These are phyloP conservation scores for Drosophila auraria DNA, from an alignment of 1,140 invertebrate species.

Conservation along the genomic window DNA sequence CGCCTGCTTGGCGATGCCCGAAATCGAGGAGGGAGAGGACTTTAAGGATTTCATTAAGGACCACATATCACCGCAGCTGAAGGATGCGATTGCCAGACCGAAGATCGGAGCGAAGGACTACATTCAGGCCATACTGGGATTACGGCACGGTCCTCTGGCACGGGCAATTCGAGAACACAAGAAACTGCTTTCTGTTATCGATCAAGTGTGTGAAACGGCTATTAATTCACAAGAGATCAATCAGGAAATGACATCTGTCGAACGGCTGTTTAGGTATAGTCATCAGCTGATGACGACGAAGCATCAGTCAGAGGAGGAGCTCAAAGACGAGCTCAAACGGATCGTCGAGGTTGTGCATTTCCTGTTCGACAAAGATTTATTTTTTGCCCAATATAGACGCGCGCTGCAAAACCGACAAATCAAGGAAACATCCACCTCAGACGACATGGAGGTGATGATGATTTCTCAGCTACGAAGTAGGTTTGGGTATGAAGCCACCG, in stretches of 20 bases:
- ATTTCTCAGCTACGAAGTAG: background rate
- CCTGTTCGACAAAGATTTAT: conserved; percentile 3
- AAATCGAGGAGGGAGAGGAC: background rate
- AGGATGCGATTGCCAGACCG: background rate
- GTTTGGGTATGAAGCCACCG: background rate
- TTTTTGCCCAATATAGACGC: background rate
- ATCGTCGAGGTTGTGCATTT: conserved; percentile 9
- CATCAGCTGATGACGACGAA: conserved; percentile 9
- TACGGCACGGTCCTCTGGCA: background rate
- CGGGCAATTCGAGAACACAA: conserved; percentile 11
- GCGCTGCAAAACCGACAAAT: background rate
- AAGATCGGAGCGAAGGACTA: conserved; percentile 1
- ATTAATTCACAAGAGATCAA: conserved; percentile 3
- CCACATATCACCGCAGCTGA: background rate
- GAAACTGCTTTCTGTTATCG: background rate
- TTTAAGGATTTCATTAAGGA: conserved; percentile 1
- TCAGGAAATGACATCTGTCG: background rate
- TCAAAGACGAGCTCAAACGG: background rate
- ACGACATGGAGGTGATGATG: conserved; percentile 14
- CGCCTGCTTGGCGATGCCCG: conserved; percentile 31
- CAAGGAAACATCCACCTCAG: conserved; percentile 7
- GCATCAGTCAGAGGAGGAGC: background rate
- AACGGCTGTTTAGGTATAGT: background rate
- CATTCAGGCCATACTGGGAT: conserved; percentile 1
- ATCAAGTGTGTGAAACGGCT: background rate